phyloP scores from a whole-genome alignment of 2,797 vertebrate genomes.

The Pampus argenteus region DNA sequence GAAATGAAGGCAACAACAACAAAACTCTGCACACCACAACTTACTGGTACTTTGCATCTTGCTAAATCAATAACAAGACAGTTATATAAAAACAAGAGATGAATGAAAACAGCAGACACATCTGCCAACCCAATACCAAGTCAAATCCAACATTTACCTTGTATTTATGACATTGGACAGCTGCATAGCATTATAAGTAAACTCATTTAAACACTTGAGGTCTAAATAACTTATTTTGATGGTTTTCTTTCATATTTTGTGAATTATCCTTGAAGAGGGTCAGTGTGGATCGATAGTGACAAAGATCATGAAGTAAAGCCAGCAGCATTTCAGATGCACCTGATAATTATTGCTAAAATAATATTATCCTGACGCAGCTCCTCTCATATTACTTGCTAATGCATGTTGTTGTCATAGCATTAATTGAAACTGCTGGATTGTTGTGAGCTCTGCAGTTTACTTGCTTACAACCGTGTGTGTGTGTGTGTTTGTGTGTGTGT shows the following conservation, averaged over 20 bases:
- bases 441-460: conserved; percentile 15
- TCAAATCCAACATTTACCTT: neutral
- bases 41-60: no score
- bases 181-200: neutral
- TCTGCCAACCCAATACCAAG: neutral
- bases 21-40: no score
- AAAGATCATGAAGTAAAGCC: neutral
- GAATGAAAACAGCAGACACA: no score
- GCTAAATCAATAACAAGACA: no score
- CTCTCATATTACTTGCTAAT: conserved; percentile 26
- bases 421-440: conserved; percentile 25
- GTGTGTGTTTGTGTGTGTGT: no score
- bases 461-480: conserved; percentile 14
- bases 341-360: conserved; percentile 37
- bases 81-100: no score
- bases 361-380: conserved; percentile 19
- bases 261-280: neutral
- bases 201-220: neutral
- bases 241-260: neutral
- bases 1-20: no score
- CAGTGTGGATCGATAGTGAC: neutral
- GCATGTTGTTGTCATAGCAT: conserved; percentile 28
- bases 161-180: neutral
- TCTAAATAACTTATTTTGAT: no score
- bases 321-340: conserved; percentile 22